A percentile compares a stretch with the other conserved stretches of the same genome.
Conservation (phyloP, 2,113 vertebrate genomes). For the Ciconia maguari region DNA sequence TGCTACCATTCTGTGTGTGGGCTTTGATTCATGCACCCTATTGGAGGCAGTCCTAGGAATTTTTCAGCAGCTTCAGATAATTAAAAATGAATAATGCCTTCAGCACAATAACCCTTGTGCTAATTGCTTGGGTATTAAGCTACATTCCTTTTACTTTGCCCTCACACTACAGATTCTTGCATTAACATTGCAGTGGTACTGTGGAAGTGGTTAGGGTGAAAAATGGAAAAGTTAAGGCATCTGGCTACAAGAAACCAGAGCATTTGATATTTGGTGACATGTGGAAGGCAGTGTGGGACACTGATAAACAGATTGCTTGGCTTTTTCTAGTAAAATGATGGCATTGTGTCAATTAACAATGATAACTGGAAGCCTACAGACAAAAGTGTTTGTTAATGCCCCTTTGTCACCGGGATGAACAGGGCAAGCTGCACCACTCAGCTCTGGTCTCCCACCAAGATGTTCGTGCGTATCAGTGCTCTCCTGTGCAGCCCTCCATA, state of each 20-base stretch:
- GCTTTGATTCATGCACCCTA: not conserved
- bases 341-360: not conserved
- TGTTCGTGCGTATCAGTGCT: rapidly evolving
- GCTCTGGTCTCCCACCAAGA: not conserved
- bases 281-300: not conserved
- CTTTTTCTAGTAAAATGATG: not conserved
- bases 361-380: not conserved
- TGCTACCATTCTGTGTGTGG: slow-evolving; percentile 40
- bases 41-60: slow-evolving; percentile 55
- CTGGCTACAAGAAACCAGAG: not conserved
- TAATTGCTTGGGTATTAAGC: slow-evolving; percentile 47
- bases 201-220: not conserved
- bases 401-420: not conserved
- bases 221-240: not conserved
- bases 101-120: slow-evolving; percentile 54
- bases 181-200: not conserved
- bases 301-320: not conserved
- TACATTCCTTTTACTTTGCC: slow-evolving; percentile 45
- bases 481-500: not conserved
- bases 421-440: not conserved
- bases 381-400: not conserved
- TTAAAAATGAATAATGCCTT: slow-evolving; percentile 52
- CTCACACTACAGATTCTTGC: not conserved
- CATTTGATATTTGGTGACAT: not conserved
- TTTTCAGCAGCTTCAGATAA: slow-evolving; percentile 54